Conservation (phyloP, 2,113 vertebrate genomes). For the Gadus macrocephalus region DNA sequence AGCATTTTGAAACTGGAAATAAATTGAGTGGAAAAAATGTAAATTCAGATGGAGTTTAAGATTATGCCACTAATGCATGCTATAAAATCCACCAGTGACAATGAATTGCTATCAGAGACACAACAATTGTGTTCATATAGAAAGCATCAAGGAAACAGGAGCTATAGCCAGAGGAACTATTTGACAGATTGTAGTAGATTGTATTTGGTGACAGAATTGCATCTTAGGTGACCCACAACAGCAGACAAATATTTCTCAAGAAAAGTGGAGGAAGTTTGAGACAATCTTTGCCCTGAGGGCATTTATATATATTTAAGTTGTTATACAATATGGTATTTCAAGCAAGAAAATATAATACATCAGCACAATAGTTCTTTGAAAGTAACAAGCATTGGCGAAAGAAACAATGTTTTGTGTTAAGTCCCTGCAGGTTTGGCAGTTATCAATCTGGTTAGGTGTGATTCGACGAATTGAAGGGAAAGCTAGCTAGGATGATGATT, state of each 20-base stretch:
- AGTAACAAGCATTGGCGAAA: slow-evolving; percentile 16
- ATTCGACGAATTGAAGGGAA: slow-evolving; percentile 11
- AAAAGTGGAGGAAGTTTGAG: neutral
- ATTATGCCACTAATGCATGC: neutral
- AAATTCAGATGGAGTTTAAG: neutral
- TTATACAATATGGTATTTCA: neutral
- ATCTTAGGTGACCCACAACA: slow-evolving; percentile 2
- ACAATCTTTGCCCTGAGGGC: slow-evolving; percentile 8
- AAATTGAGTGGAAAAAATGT: neutral
- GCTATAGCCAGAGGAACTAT: neutral
- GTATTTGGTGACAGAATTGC: neutral
- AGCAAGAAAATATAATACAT: slow-evolving; percentile 40
- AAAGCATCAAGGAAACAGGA: neutral
- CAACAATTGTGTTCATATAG: slow-evolving; percentile 8
- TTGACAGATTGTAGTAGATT: neutral
- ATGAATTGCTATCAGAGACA: slow-evolving; percentile 38
- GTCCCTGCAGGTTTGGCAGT: slow-evolving; percentile 19
- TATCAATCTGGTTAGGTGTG: slow-evolving; percentile 17
- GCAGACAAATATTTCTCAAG: slow-evolving; percentile 32
- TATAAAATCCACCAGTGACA: slow-evolving; percentile 28
- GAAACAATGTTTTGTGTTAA: slow-evolving; percentile 13
- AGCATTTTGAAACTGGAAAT: neutral
- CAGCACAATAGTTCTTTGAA: slow-evolving; percentile 22
- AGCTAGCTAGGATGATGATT: neutral
- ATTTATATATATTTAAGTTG: slow-evolving; percentile 40